phyloP scores from a whole-genome alignment of 2,113 vertebrate species.

The Gnathonemus echidnorhynchus region DNA sequence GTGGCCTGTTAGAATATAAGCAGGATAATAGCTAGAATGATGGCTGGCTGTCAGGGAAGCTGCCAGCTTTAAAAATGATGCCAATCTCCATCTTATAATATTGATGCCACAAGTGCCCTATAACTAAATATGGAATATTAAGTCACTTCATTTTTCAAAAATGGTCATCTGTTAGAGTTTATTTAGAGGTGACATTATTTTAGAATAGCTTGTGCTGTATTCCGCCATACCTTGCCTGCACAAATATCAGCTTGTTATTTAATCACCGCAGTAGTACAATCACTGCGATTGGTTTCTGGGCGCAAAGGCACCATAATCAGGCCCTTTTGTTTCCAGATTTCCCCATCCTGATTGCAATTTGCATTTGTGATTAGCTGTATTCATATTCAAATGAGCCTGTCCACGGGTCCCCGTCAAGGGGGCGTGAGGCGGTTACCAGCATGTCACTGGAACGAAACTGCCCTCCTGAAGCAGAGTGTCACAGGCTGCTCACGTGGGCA shows the following conservation, averaged over 20 bases:
- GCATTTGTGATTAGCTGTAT: constrained; percentile 93
- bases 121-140: constrained; percentile 2
- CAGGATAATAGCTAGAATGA: neutral
- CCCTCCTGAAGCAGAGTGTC: constrained; percentile 40
- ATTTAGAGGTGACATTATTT: constrained; percentile 1
- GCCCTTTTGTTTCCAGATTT: constrained; percentile 58
- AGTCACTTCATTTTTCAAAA: neutral
- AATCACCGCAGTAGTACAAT: constrained; percentile 54
- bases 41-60: neutral
- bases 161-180: neutral
- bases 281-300: constrained; percentile 76
- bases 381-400: constrained; percentile 84
- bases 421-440: constrained; percentile 33
- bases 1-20: neutral
- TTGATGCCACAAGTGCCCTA: neutral
- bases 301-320: constrained; percentile 68
- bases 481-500: constrained; percentile 40
- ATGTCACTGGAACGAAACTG: constrained; percentile 47
- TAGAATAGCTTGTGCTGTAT: neutral
- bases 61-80: neutral
- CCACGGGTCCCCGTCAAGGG: constrained; percentile 48
- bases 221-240: constrained; percentile 3
- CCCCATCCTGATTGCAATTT: constrained; percentile 86
- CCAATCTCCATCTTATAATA: constrained; percentile 2
- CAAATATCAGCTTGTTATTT: constrained; percentile 48